Percentiles rank a stretch among this genome's conserved stretches.
Conservation (phyloP, 2,797 vertebrate genomes). For the Myiotriccus ornatus region DNA sequence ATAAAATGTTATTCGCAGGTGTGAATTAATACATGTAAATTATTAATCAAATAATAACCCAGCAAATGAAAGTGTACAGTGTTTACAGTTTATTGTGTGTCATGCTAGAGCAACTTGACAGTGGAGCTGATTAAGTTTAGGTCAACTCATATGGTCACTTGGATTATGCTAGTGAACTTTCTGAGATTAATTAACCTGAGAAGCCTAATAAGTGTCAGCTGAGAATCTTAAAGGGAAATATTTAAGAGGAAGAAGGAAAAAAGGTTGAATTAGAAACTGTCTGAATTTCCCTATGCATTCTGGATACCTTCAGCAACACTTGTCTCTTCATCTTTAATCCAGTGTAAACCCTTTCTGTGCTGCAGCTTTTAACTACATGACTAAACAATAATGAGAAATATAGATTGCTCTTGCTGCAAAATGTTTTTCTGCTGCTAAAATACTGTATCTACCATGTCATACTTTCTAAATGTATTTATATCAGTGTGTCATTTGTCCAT, state of each 20-base stretch:
- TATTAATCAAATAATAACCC: not conserved
- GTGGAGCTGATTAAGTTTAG: not conserved
- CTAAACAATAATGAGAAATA: not conserved
- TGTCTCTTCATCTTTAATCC: not conserved
- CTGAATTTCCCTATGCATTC: not conserved
- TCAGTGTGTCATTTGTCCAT: not conserved
- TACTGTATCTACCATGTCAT: not conserved
- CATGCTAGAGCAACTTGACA: not conserved
- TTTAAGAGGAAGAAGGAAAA: not conserved
- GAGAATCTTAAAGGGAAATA: not conserved
- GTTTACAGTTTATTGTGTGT: not conserved
- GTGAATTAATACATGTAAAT: slow-evolving; percentile 11
- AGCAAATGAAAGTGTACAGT: not conserved
- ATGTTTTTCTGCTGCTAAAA: not conserved
- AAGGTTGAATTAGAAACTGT: not conserved
- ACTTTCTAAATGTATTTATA: not conserved
- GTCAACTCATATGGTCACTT: not conserved
- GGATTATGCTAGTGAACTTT: not conserved
- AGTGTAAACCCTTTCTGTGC: not conserved
- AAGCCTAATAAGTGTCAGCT: not conserved
- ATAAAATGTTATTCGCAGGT: not conserved
- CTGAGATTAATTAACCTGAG: slow-evolving; percentile 10
- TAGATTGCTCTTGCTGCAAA: not conserved
- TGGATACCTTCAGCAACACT: not conserved
- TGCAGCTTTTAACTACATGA: not conserved